A percentile compares a stretch with the other conserved stretches of the same genome.
Evolutionary conservation across 2,888 invertebrate species (phyloP).

Genomic region (Atherix ibis): DNA sequence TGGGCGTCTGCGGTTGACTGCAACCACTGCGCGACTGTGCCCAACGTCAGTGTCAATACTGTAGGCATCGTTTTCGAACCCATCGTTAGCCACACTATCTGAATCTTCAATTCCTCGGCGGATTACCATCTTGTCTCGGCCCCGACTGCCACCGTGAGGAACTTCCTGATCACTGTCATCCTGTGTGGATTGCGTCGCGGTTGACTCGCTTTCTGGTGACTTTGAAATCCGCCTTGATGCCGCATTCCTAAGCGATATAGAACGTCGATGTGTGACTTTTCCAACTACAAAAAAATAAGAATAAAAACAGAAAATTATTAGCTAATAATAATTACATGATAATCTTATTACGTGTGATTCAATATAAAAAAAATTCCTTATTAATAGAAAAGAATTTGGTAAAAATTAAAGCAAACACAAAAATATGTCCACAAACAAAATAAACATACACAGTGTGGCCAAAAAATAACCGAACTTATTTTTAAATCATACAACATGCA

Average conservation of each 20-base stretch:
- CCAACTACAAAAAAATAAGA: slow-evolving; percentile 8
- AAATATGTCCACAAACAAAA: too few relatives aligned
- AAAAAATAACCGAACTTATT: too few relatives aligned
- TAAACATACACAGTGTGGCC: too few relatives aligned
- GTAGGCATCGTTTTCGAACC: too few relatives aligned
- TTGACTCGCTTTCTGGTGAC: slow-evolving; percentile 4
- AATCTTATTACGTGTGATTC: too few relatives aligned
- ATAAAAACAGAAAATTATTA: slow-evolving; percentile 5
- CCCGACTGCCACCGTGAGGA: background rate
- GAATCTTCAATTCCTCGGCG: too few relatives aligned
- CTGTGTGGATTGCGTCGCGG: slow-evolving; percentile 7
- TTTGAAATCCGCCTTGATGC: slow-evolving; percentile 5
- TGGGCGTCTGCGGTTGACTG: background rate
- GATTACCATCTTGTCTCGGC: too few relatives aligned
- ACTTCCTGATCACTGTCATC: slow-evolving; percentile 1
- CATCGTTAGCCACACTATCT: background rate
- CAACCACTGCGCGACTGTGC: background rate
- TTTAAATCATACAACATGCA: too few relatives aligned
- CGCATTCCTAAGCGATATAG: slow-evolving; percentile 6
- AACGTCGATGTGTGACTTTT: slow-evolving; percentile 9
- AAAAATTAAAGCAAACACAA: too few relatives aligned
- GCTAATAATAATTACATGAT: too few relatives aligned
- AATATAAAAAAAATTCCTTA: too few relatives aligned
- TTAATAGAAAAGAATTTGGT: too few relatives aligned
- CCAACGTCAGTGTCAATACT: background rate